Evolutionary conservation across 2,888 invertebrate species (phyloP), one percentile per base, ranked within the genome.

Genomic region (Trissoscelio sp.): DNA sequence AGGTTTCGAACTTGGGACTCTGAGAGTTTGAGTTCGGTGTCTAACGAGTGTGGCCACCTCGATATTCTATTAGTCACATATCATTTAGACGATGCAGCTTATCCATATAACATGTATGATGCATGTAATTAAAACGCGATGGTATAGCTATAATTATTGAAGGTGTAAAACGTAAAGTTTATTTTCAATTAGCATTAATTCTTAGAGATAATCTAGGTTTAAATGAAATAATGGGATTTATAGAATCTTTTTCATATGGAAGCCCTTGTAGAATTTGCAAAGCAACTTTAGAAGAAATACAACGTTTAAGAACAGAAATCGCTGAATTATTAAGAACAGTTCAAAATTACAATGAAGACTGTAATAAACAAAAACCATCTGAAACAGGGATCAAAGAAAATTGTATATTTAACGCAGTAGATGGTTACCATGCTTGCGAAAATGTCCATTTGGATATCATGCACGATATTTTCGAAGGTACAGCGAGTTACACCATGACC

Each of bases 181-280:
- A 60, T 62, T 73, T 79, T 24, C 67, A 67, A 62, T 57, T 67
- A 24, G n/a, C 24, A 24, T 60, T 53, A 20, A 11, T 79, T 4
- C 44, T 57, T 16, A 64, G 51, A 0, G 64, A 74, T 24, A 74
- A 74, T 55, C 34, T 55, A 0, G 57, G 64, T 9, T 14, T 64
- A 0, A 75, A 80, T 53, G 58, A 64, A 42, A 74, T 80, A 6
- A 3, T 24, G 24, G 80, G 74, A 2, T 80, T 70, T 16, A 51
- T 57, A 11, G 39, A 69, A n/a, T 42, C 18, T 7, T 80, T 80
- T 44, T 4, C 6, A 4, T 6, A 24, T 24, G 24, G 16, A 31
- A 42, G 18, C 2, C 37, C 37, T 37, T 37, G 37, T 37, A 6
- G 37, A 37, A n/a, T 37, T 37, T 37, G 37, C 11, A 37, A 11